Conservation (phyloP, 2,113 vertebrate species). For the Eurypyga helias region DNA sequence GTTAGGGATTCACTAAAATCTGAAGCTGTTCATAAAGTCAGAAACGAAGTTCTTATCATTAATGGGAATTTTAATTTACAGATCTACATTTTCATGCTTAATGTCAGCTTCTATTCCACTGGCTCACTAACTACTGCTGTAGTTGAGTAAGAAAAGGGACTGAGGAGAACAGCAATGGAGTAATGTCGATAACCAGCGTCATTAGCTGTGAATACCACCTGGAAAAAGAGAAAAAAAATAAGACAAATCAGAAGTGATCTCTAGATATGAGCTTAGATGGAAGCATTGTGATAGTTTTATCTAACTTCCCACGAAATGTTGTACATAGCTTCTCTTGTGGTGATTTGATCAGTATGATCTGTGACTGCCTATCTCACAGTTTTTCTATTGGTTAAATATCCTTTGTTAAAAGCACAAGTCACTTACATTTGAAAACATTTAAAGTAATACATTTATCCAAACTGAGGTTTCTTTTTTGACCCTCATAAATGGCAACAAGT, state of each 20-base stretch:
- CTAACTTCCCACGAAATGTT: neutral
- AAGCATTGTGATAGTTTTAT: neutral
- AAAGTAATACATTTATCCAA: neutral
- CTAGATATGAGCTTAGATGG: neutral
- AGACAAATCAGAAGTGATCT: neutral
- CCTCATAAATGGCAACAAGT: neutral
- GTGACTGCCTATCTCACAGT: neutral
- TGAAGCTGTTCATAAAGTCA: neutral
- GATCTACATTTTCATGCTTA: neutral
- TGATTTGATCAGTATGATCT: neutral
- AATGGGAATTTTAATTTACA: neutral
- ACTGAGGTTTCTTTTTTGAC: neutral
- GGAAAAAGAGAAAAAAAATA: neutral
- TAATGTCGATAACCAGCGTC: conserved; percentile 80
- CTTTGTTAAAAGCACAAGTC: neutral
- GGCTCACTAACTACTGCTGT: conserved; percentile 80
- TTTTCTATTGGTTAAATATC: neutral
- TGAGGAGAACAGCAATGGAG: conserved; percentile 83
- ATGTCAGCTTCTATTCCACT: conserved; percentile 54
- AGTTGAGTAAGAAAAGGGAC: conserved; percentile 87
- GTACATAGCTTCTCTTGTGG: neutral
- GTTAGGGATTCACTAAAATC: neutral
- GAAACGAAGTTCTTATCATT: neutral
- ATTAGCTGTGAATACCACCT: conserved; percentile 89
- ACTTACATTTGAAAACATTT: neutral